Conservation (phyloP, 1,140 invertebrate species). For the Drosophila orosa region DNA sequence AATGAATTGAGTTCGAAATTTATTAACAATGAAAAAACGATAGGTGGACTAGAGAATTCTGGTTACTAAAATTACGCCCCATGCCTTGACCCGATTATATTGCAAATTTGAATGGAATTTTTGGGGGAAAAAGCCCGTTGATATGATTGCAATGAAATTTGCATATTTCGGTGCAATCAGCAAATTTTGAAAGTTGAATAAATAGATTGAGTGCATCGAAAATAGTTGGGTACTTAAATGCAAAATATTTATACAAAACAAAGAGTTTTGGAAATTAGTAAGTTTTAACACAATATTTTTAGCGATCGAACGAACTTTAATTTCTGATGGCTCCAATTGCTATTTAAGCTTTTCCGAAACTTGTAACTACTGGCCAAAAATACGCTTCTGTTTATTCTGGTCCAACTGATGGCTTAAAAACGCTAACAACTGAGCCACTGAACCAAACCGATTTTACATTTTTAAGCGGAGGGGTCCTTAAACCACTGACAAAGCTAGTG, state of each 20-base stretch:
- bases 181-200: conserved; percentile 29
- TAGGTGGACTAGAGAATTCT: conserved; percentile 5
- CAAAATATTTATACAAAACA: too few relatives aligned
- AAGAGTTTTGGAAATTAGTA: neutral
- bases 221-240: neutral
- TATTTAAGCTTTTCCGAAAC: neutral
- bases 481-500: conserved; percentile 22
- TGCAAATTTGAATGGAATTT: conserved; percentile 4
- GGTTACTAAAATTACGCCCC: conserved; percentile 1
- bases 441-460: conserved; percentile 5
- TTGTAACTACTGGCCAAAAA: neutral
- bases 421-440: neutral
- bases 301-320: neutral
- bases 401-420: neutral
- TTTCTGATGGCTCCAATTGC: neutral
- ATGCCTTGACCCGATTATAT: conserved; percentile 20
- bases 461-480: conserved; percentile 14
- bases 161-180: conserved; percentile 36
- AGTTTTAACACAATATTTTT: neutral
- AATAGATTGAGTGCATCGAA: conserved; percentile 23
- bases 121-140: neutral
- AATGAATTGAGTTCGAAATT: conserved; percentile 44
- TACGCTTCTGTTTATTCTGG: neutral
- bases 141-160: conserved; percentile 38
- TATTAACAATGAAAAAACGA: conserved; percentile 38